Base-by-base conservation (phyloP, 1,140 invertebrate genomes). In the Asbolus verrucosus region DNA sequence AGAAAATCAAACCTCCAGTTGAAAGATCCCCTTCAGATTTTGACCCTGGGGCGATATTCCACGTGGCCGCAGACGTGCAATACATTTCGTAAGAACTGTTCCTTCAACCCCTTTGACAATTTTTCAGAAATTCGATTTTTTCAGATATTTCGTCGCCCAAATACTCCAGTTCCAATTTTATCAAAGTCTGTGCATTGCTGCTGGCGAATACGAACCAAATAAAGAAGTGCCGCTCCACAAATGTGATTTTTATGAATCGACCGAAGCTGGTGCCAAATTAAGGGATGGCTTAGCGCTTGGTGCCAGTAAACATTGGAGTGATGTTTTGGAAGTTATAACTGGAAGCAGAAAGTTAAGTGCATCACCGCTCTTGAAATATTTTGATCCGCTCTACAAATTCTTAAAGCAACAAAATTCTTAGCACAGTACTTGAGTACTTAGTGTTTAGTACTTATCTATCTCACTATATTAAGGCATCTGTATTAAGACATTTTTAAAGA, bases 151-250 rank as follows among this genome's bases (percentile, higher is more conserved):
- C 80, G 89, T 96, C 0, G 93, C 92, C 50, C 91, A 90, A 78
- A 88, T 97, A 21, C 84, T 97, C 3, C 94, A 96, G 83, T 97
- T 96, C 84, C 95, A 97, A 83, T 94, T 97, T 78, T 94, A 96
- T 77, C 88, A 91, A 70, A 86, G 92, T 0, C 83, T 96, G 1
- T 97, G 95, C 75, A 85, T 87, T 43, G 87, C 88, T 63, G 92
- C 94, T 9, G 91, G 90, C 0, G 87, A 96, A 78, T 94, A 92
- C 71, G 88, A 91, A 50, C 88, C 90, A 0, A 80, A 83, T 79
- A 82, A 86, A 3, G 83, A 83, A 0, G 88, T 89, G 78, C 88
- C 88, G 3, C 83, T 96, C 30, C 89, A 94, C 50, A 85, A 89
- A 70, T 96, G 94, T 79, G 93, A 96, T 76, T 93, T 96, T 73